Evolutionary conservation across 2,888 invertebrate species (phyloP).

Genomic region (Caenorhabditis japonica): DNA sequence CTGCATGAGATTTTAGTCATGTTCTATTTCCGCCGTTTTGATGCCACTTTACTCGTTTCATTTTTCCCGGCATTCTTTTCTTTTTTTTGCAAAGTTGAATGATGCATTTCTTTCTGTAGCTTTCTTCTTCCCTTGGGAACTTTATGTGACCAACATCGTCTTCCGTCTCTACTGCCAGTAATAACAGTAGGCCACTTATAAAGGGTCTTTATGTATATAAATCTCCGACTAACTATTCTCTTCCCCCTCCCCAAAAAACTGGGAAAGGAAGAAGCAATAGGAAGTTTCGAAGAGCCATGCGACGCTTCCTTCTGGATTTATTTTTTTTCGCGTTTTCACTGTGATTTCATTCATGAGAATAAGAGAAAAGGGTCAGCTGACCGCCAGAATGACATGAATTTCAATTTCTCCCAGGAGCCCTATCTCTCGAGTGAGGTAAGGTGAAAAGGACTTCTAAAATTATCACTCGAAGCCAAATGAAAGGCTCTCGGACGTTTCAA

Average conservation of each 20-base stretch:
- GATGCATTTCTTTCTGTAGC: slow-evolving; percentile 6
- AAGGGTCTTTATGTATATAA: slow-evolving; percentile 17
- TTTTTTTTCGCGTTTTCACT: slow-evolving; percentile 2
- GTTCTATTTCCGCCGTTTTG: no score
- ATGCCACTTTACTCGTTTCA: no score
- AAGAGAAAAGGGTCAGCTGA: slow-evolving; percentile 40
- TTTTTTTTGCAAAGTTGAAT: slow-evolving; percentile 12
- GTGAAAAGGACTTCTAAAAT: slow-evolving; percentile 26
- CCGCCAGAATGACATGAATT: slow-evolving; percentile 18
- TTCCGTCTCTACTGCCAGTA: not conserved
- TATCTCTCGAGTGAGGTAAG: slow-evolving; percentile 11
- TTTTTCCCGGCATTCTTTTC: no score
- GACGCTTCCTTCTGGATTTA: slow-evolving; percentile 30
- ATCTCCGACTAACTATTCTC: slow-evolving; percentile 4
- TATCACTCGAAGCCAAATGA: slow-evolving; percentile 6
- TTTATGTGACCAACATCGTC: slow-evolving; percentile 1
- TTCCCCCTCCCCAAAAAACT: slow-evolving; percentile 3
- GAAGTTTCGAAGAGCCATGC: slow-evolving; percentile 38
- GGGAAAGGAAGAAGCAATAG: slow-evolving; percentile 30
- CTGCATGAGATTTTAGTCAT: slow-evolving; percentile 8
- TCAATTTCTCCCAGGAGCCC: slow-evolving; percentile 19
- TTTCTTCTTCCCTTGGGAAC: slow-evolving; percentile 16
- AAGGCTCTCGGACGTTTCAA: no score
- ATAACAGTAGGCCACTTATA: slow-evolving; percentile 5
- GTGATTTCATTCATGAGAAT: slow-evolving; percentile 7